Evolutionary conservation across 2,888 invertebrate genomes (phyloP), one percentile per base, ranked within the genome.

Genomic region (Trilocha varians): DNA sequence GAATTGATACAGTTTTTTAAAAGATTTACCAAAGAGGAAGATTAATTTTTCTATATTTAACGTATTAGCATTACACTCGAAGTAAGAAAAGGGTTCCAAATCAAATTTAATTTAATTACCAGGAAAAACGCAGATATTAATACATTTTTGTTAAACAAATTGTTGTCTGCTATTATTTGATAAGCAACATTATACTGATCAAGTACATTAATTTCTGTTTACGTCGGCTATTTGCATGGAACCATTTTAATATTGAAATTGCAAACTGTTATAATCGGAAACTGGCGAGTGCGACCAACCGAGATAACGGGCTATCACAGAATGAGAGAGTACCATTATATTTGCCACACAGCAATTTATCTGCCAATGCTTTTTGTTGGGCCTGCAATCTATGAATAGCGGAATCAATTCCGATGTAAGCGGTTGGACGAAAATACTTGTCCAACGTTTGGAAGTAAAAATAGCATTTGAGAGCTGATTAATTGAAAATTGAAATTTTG

Each of bases 341-440:
- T 68, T 71, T 62, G 55, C 60, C 48, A 55, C 52, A 53, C 49
- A 59, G 63, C 64, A 69, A 70, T 78, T 76, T 73, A 72, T 75
- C 54, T 65, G 47, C 49, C 52, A 57, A 48, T 52, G 61, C 62
- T 69, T 78, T 74, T 78, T 72, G 62, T 66, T 57, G 55, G 55
- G 57, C 62, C 65, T 65, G 67, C 70, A 68, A 69, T 63, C 70
- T 70, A 67, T 69, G 68, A 70, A 70, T 60, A 63, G 64, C 51
- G 50, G 52, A 71, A 74, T 74, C 64, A 65, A 70, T 71, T 67
- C 45, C 58, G 57, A 44, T 45, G 44, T 9, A 25, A 25, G 11
- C 25, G 25, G 2, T 25, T n/a, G n/a, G n/a, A n/a, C n/a, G n/a
- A n/a, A n/a, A n/a, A n/a, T n/a, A n/a, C n/a, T n/a, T n/a, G n/a